phyloP scores from a whole-genome alignment of 2,888 invertebrate genomes.

The Neoscelio sp. region DNA sequence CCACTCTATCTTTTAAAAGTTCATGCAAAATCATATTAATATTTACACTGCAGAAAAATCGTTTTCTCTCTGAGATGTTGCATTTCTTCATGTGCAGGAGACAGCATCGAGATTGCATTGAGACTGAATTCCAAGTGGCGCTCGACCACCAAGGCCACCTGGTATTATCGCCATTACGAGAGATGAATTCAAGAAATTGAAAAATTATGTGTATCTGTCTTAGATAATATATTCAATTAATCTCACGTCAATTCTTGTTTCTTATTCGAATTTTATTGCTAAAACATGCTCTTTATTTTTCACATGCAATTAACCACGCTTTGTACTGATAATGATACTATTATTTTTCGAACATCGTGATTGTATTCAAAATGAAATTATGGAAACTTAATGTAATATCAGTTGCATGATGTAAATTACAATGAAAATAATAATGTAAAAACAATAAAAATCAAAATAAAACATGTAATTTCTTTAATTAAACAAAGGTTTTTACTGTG shows the following conservation, averaged over 20 bases:
- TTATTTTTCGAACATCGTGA: neutral
- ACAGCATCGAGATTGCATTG: slow-evolving; percentile 73
- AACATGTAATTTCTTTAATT: too few species aligned
- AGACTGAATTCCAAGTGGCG: slow-evolving; percentile 73
- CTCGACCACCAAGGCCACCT: neutral
- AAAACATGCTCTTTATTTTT: slow-evolving; percentile 6
- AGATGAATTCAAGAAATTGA: slow-evolving; percentile 9
- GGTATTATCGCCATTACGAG: neutral
- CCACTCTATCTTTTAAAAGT: too few species aligned
- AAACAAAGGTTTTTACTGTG: too few species aligned
- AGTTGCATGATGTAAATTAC: neutral
- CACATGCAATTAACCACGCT: neutral
- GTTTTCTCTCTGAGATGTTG: slow-evolving; percentile 17
- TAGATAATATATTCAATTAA: slow-evolving; percentile 22
- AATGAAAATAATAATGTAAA: neutral
- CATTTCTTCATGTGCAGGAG: slow-evolving; percentile 71
- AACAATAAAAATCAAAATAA: too few species aligned
- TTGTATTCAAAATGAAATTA: neutral
- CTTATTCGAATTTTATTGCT: neutral
- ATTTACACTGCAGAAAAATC: slow-evolving; percentile 6
- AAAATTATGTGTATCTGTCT: neutral
- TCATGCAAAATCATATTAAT: too few species aligned
- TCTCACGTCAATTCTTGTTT: slow-evolving; percentile 3
- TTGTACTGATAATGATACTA: neutral
- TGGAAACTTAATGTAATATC: neutral